These are phyloP conservation scores for Rachycentron canadum DNA, from an alignment of 2,797 vertebrate species.

Conservation along the genomic window DNA sequence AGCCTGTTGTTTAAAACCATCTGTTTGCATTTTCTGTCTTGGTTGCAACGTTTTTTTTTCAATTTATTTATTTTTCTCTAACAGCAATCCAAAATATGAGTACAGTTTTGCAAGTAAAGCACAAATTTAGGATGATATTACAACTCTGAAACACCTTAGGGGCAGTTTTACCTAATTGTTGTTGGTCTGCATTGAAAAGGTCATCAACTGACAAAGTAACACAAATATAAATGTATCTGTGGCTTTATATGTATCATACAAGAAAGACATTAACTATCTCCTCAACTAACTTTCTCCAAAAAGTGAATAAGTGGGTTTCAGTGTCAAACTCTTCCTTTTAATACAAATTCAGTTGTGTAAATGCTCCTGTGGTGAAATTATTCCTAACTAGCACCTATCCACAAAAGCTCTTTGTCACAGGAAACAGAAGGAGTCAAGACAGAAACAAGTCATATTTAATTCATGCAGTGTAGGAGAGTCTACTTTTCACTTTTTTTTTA, in stretches of 20 bases:
- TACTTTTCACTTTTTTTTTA: slow-evolving; percentile 11
- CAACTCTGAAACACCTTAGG: slow-evolving; percentile 11
- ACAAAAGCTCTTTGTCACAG: slow-evolving; percentile 54
- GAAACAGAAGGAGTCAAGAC: slow-evolving; percentile 32
- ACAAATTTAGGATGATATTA: slow-evolving; percentile 29
- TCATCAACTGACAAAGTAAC: background rate
- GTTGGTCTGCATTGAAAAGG: slow-evolving; percentile 16
- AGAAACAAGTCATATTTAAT: slow-evolving; percentile 42
- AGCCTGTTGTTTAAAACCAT: slow-evolving; percentile 59
- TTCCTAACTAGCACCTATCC: background rate
- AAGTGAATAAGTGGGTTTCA: background rate
- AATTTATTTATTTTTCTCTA: slow-evolving; percentile 9
- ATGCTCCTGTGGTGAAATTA: background rate
- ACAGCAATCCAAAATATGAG: slow-evolving; percentile 38
- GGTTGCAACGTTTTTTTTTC: slow-evolving; percentile 2
- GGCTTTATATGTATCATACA: background rate
- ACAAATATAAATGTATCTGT: slow-evolving; percentile 9
- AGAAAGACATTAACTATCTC: background rate
- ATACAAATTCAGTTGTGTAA: background rate
- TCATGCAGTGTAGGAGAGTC: background rate
- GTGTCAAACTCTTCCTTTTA: background rate
- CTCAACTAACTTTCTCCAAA: background rate
- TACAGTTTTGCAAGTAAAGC: slow-evolving; percentile 32
- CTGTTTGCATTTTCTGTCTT: slow-evolving; percentile 44
- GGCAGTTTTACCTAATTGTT: slow-evolving; percentile 4